A percentile compares a stretch with the other conserved stretches of the same genome.
phyloP scores from a whole-genome alignment of 92 coral and sea anemone genomes.

The Porites evermanni region DNA sequence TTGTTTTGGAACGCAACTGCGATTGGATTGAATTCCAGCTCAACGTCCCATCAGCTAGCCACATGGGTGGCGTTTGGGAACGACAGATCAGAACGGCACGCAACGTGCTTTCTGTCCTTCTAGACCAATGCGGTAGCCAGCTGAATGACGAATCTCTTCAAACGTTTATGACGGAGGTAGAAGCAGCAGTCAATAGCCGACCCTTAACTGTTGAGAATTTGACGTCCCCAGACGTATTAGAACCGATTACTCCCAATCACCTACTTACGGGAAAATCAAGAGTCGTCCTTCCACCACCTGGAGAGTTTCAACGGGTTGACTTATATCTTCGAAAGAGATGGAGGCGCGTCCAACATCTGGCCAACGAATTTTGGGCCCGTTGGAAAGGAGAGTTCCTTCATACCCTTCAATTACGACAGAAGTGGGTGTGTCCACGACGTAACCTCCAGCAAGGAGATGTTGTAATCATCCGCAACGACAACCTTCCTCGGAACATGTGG shows the following conservation, averaged over 20 bases:
- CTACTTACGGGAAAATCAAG: background rate
- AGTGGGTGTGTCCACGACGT: constrained; percentile 34
- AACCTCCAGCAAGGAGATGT: constrained; percentile 1
- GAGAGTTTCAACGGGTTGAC: constrained; percentile 42
- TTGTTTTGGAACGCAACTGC: constrained; percentile 19
- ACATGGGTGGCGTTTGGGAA: constrained; percentile 55
- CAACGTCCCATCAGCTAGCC: constrained; percentile 46
- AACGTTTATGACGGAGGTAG: constrained; percentile 38
- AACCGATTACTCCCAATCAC: constrained; percentile 42
- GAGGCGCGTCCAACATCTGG: constrained; percentile 8
- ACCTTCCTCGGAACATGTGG: constrained; percentile 36
- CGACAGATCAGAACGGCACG: constrained; percentile 43
- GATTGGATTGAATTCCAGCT: constrained; percentile 44
- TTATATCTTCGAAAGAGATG: constrained; percentile 42
- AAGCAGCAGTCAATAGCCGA: constrained; percentile 37
- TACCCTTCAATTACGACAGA: constrained; percentile 33
- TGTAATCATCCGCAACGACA: constrained; percentile 24
- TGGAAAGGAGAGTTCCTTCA: constrained; percentile 18
- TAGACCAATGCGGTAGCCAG: constrained; percentile 25
- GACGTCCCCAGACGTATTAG: constrained; percentile 17
- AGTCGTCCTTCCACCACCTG: constrained; percentile 38
- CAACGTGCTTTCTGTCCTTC: constrained; percentile 15
- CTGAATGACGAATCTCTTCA: constrained; percentile 32
- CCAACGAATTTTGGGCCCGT: constrained; percentile 27
- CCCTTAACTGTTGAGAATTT: constrained; percentile 26